Base-by-base conservation (phyloP, 2,888 invertebrate species). In the Cheilosia variabilis region DNA sequence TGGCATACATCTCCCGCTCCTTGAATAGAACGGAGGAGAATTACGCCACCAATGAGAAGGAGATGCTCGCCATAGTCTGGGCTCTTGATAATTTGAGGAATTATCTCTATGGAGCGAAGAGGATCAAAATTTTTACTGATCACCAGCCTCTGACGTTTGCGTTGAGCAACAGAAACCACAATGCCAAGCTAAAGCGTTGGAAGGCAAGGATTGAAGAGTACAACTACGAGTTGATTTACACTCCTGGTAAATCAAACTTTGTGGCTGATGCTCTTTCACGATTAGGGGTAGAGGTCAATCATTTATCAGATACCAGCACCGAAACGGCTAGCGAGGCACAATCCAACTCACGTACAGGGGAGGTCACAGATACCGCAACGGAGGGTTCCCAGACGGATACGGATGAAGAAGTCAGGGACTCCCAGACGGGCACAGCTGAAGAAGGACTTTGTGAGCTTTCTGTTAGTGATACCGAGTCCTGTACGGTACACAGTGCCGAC, bases 401-500 rank as follows among this genome's bases (percentile, higher is more conserved):
- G 31, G 31, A 7, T 9, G 31, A 41, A 41, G 41, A 41, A 15
- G 41, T 4, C 41, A 2, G 41, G 15, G 37, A 10, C 37, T 57
- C 57, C 13, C 37, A 15, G 17, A 69, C 34, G n/a, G 19, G 15
- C 3, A 57, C 22, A 5, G 50, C 69, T 9, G 34, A 69, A 2
- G 69, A 57, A 50, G 57, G 57, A 57, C 34, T 57, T 22, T 45
- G 50, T 4, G 63, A 52, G 27, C 52, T 24, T 27, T 45, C 63
- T n/a, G 15, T 7, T 15, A 31, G 19, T 7, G 41, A 50, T 19
- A 57, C 34, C 13, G 58, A 60, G 15, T 60, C 58, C 24, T 34
- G 27, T 41, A 87, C 87, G 1, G n/a, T n/a, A 45, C 86, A 87
- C 52, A 86, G 83, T 53, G 87, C 80, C 2, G 81, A 88, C 13